Evolutionary conservation across 2,113 vertebrate genomes (phyloP), one percentile per base, ranked within the genome.

Genomic region (Solea solea): DNA sequence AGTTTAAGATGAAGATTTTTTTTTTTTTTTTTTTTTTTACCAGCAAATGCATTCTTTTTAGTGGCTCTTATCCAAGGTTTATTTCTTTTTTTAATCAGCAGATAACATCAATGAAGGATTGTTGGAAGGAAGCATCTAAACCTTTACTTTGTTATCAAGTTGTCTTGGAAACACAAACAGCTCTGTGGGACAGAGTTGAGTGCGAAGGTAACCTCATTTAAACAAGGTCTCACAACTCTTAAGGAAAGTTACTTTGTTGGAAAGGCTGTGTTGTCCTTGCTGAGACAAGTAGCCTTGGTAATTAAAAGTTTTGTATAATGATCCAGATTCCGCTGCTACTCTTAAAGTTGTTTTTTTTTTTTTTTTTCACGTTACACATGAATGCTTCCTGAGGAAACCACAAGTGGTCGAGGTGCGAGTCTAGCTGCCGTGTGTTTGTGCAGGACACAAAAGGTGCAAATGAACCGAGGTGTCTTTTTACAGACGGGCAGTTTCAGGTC

Each of bases 401-500:
- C 39, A 42, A 6, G 3, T 14, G 11, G 5, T 11, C n/a, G n/a
- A 34, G 8, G 28, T 16, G 2, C 27, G 16, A 52, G 25, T 42
- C 27, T 34, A 44, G 42, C 42, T 44, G 3, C 2, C 25, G 44
- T 45, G 51, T 21, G 28, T 16, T 14, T 63, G 56, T 51, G 52
- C 14, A 56, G 57, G 49, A 71, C 45, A 51, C 49, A 53, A 46
- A 48, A 9, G 27, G 60, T 48, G 75, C 83, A 72, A 72, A 69
- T 78, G 73, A 69, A 82, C 76, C 74, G 72, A 42, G 50, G 78
- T 70, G 76, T 64, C 21, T 63, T 21, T 3, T 62, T 34, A 75
- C 80, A 86, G 82, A 88, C 76, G 69, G 80, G 63, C 72, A 63
- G 85, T 85, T 86, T 64, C 71, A 82, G 86, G 88, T 87, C 83